phyloP scores from a whole-genome alignment of 2,888 invertebrate genomes.

The Artemia sinica region DNA sequence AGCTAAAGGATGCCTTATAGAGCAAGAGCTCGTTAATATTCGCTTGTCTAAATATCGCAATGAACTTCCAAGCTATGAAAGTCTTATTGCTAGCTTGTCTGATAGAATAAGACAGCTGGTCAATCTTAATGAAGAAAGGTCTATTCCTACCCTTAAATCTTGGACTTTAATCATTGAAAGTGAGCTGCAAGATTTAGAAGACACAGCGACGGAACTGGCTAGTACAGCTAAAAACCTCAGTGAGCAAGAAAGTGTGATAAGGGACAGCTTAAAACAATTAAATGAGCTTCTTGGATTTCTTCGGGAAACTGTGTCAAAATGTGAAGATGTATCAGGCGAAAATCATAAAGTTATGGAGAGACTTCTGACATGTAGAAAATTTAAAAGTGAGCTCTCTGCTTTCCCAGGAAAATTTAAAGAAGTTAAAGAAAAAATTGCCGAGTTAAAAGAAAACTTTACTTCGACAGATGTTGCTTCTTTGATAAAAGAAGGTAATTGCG shows the following conservation, averaged over 20 bases:
- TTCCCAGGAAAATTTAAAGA: conserved; percentile 49
- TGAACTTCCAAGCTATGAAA: conserved; percentile 59
- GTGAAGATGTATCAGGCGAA: conserved; percentile 73
- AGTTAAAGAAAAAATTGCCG: conserved; percentile 48
- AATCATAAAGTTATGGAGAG: conserved; percentile 64
- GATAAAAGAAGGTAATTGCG: conserved; percentile 59
- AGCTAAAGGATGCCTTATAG: conserved; percentile 55
- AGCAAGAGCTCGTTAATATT: conserved; percentile 59
- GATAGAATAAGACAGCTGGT: conserved; percentile 61
- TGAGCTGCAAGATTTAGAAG: conserved; percentile 55
- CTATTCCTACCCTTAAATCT: conserved; percentile 48
- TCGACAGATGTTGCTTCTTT: conserved; percentile 52
- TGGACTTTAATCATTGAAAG: conserved; percentile 49
- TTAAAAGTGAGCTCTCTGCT: conserved; percentile 51
- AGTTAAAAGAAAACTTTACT: conserved; percentile 54
- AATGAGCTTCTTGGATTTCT: conserved; percentile 42
- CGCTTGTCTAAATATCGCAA: conserved; percentile 65
- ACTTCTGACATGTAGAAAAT: conserved; percentile 50
- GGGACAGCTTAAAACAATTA: conserved; percentile 49
- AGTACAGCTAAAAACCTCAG: conserved; percentile 51
- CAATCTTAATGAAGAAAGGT: conserved; percentile 51
- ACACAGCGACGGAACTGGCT: conserved; percentile 54
- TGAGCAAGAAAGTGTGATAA: conserved; percentile 52
- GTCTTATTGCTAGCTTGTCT: conserved; percentile 55
- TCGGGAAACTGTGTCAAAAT: conserved; percentile 65